Conservation (phyloP, 2,113 vertebrate species). For the Murina feae region DNA sequence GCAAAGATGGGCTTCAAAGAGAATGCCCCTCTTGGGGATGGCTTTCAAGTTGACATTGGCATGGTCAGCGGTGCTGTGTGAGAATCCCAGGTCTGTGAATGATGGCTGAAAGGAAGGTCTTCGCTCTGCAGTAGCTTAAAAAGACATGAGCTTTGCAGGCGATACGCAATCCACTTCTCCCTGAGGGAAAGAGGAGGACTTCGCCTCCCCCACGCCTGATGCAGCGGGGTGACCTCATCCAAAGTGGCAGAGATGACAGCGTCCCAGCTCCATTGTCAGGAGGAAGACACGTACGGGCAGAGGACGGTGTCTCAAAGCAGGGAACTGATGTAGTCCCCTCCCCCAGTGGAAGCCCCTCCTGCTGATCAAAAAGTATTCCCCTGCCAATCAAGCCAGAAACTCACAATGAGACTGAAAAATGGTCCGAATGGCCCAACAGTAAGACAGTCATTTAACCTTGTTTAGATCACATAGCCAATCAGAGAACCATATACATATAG, state of each 20-base stretch:
- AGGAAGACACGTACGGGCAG: background rate
- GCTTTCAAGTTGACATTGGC: accelerated
- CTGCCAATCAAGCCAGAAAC: background rate
- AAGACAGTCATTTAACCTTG: background rate
- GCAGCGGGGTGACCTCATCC: background rate
- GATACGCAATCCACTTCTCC: accelerated
- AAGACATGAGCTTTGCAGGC: background rate
- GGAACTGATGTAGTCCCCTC: no score
- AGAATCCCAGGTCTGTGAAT: background rate
- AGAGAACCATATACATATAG: background rate
- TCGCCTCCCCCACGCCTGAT: background rate
- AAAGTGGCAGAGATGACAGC: background rate
- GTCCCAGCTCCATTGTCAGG: background rate
- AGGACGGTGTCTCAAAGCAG: background rate
- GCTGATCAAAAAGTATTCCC: background rate
- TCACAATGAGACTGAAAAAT: background rate
- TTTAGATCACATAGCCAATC: background rate
- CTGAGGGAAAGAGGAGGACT: background rate
- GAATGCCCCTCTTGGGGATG: background rate
- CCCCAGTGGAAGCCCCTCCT: background rate
- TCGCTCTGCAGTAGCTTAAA: background rate
- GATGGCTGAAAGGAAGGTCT: background rate
- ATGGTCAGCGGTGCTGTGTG: accelerated
- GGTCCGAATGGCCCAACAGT: background rate
- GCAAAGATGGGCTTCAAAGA: background rate